These are phyloP conservation scores for Crossocerus cetratus DNA, from an alignment of 2,888 invertebrate genomes.

Conservation along the genomic window DNA sequence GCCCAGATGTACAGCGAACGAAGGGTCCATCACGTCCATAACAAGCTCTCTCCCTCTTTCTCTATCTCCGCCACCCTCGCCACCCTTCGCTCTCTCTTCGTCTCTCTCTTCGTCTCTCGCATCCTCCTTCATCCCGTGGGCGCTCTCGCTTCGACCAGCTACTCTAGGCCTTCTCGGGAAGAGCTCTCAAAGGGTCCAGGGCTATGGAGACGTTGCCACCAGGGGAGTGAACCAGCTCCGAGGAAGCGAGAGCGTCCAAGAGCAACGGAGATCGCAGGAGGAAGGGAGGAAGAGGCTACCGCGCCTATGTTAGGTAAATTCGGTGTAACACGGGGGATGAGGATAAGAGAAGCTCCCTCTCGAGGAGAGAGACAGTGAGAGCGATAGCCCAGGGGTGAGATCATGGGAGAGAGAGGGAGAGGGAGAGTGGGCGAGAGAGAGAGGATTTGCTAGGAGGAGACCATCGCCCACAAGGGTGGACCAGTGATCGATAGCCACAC, in stretches of 20 bases:
- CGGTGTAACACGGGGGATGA: conserved; percentile 70
- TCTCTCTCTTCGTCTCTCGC: conserved; percentile 19
- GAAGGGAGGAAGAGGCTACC: conserved; percentile 53
- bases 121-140: conserved; percentile 24
- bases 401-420: conserved; percentile 14
- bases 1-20: conserved; percentile 68
- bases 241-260: conserved; percentile 39
- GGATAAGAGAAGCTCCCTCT: conserved; percentile 54
- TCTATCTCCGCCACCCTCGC: conserved; percentile 2
- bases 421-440: conserved; percentile 34
- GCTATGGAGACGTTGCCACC: conserved; percentile 63
- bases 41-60: conserved; percentile 67
- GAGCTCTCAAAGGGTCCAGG: conserved; percentile 63
- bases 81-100: conserved; percentile 6
- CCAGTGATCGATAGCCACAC: conserved; percentile 70
- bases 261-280: conserved; percentile 39
- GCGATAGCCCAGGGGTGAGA: conserved; percentile 12
- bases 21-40: conserved; percentile 76
- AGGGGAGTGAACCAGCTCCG: conserved; percentile 54
- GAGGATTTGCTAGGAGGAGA: conserved; percentile 59
- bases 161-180: conserved; percentile 64
- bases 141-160: conserved; percentile 37
- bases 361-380: conserved; percentile 29
- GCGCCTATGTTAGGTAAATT: conserved; percentile 75
- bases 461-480: conserved; percentile 67